Evolutionary conservation across 2,113 vertebrate species (phyloP).

Genomic region (Candoia aspera): DNA sequence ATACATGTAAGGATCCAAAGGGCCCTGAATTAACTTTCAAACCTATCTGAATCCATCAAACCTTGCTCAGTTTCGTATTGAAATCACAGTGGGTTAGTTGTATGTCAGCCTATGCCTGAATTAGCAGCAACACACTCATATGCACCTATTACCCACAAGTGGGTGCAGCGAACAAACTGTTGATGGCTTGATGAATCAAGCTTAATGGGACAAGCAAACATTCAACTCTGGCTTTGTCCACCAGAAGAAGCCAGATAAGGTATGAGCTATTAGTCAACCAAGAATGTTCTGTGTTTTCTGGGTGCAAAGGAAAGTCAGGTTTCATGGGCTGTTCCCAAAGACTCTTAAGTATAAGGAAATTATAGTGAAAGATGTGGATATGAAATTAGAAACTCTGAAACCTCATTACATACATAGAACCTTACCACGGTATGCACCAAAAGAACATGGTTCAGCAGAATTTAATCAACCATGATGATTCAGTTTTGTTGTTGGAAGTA

Average conservation of each 20-base stretch:
- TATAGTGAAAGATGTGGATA: background rate
- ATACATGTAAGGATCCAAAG: constrained; percentile 10
- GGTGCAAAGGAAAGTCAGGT: background rate
- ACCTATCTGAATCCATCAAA: background rate
- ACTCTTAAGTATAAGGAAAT: background rate
- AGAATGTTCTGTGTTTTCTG: background rate
- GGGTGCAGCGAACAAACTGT: background rate
- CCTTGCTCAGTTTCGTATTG: background rate
- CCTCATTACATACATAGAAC: background rate
- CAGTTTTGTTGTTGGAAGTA: background rate
- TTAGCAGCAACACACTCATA: background rate
- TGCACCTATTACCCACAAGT: background rate
- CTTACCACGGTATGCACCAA: background rate
- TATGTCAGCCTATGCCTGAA: background rate
- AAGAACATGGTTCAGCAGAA: background rate
- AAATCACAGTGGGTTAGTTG: background rate
- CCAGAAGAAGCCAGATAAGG: background rate
- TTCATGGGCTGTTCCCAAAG: background rate
- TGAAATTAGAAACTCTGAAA: background rate
- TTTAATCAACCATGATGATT: background rate
- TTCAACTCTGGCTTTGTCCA: background rate
- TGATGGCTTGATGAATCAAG: background rate
- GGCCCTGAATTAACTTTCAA: background rate
- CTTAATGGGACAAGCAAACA: background rate
- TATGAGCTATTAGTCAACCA: background rate